Base-by-base conservation (phyloP, 2,113 vertebrate species). In the Triplophysa tibetana region DNA sequence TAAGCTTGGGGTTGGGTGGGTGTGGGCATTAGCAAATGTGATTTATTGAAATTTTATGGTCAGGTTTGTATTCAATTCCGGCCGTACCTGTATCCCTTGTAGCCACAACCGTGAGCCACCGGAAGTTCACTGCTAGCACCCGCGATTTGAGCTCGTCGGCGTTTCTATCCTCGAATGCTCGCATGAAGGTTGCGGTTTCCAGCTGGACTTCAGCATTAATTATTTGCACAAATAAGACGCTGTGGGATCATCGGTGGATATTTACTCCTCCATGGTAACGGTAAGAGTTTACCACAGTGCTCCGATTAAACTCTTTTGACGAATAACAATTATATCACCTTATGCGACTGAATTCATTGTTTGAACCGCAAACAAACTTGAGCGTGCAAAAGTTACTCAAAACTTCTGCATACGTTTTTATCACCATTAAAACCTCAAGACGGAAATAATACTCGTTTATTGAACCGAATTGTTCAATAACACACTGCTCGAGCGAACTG, bases 191-290 rank as follows among this genome's bases (percentile, higher is more conserved):
- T 48, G 56, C 58, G 58, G 41, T 61, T 61, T 43, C 33, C 56
- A 45, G 38, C 21, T 16, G 1, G 14, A 45, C 13, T 19, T 75
- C 29, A 41, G 12, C 24, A 26, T 5, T 0, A 16, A 61, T 63
- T 66, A 8, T 16, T 52, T 19, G 75, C 19, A 2, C 24, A 66
- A 66, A 48, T 16, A 5, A 9, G 73, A n/a, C 73, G 16, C 4
- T 43, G 3, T 13, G 13, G 24, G 45, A 54, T 50, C 17, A 54
- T 23, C 45, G 10, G 41, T 1, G 61, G 75, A 50, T 38, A 8
- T 38, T 10, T 38, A 43, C 52, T 6, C 24, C 52, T 65, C 62
- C 62, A 77, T 77, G 61, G 62, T 65, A 50, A 77, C 75, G 75
- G 75, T 77, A 77, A 77, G 73, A 17, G 1, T 50, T 75, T 50